Conservation (phyloP, 2,888 invertebrate genomes). For the Netelia inedita region DNA sequence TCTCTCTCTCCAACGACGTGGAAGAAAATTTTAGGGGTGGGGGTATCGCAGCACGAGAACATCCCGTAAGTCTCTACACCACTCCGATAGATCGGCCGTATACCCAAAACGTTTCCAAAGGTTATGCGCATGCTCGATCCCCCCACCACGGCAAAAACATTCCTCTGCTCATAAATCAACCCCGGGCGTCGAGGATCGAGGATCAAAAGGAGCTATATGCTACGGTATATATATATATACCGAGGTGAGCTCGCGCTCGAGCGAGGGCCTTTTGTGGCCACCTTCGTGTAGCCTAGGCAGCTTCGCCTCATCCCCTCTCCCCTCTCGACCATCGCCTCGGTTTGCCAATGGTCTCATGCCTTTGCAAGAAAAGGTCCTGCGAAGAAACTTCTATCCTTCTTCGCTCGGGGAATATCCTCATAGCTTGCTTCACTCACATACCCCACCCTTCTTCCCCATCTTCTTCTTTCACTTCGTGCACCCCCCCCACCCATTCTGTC, state of each 20-base stretch:
- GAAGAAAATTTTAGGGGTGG: slow-evolving; percentile 69
- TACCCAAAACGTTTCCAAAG: slow-evolving; percentile 58
- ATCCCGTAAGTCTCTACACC: slow-evolving; percentile 63
- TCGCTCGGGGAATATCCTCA: slow-evolving; percentile 42
- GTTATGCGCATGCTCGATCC: slow-evolving; percentile 79
- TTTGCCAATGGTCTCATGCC: slow-evolving; percentile 51
- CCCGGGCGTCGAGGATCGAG: slow-evolving; percentile 76
- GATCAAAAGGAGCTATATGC: slow-evolving; percentile 64
- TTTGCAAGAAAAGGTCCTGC: slow-evolving; percentile 58
- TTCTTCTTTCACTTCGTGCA: slow-evolving; percentile 13
- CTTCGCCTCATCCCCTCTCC: slow-evolving; percentile 18
- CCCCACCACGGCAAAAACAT: slow-evolving; percentile 71
- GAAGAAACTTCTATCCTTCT: slow-evolving; percentile 58
- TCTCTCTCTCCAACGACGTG: slow-evolving; percentile 52
- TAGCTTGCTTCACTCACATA: slow-evolving; percentile 24
- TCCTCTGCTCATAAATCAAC: slow-evolving; percentile 79
- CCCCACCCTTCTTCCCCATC: slow-evolving; percentile 22
- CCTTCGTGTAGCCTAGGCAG: slow-evolving; percentile 39
- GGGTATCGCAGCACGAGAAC: slow-evolving; percentile 71
- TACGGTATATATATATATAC: slow-evolving; percentile 17
- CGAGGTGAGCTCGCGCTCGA: slow-evolving; percentile 38
- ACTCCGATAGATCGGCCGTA: slow-evolving; percentile 64
- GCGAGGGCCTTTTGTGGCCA: slow-evolving; percentile 67
- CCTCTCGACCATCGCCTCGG: slow-evolving; percentile 20
- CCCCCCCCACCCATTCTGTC: not conserved